These are phyloP conservation scores for Mus pahari DNA, from an alignment of 2,113 vertebrate species.

Conservation along the genomic window DNA sequence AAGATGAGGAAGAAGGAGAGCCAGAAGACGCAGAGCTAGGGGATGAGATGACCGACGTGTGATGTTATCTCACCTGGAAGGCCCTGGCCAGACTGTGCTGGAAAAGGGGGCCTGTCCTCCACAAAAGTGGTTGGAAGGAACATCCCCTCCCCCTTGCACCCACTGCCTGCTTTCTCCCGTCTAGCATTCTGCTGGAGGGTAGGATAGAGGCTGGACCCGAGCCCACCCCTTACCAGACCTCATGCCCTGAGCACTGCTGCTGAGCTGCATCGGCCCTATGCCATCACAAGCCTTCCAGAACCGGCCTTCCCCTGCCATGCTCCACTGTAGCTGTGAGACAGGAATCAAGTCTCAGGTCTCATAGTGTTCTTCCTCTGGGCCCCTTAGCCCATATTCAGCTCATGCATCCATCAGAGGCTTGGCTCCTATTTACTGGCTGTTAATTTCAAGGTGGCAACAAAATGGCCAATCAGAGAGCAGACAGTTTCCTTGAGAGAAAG, in stretches of 20 bases:
- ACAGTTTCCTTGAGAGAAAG: neutral
- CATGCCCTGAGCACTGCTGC: conserved; percentile 68
- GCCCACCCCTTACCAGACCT: neutral
- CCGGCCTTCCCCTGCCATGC: neutral
- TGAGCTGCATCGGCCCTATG: conserved; percentile 30
- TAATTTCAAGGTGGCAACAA: neutral
- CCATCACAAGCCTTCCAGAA: conserved; percentile 47
- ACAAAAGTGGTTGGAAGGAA: conserved; percentile 57
- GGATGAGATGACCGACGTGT: conserved; percentile 99
- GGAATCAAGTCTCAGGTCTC: neutral
- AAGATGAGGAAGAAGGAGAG: conserved; percentile 88
- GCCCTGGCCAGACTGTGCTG: neutral
- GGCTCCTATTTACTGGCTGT: neutral
- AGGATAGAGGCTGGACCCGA: conserved; percentile 53
- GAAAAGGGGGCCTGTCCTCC: conserved; percentile 18
- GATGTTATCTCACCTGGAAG: conserved; percentile 75
- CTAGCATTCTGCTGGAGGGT: conserved; percentile 48
- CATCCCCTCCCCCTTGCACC: neutral
- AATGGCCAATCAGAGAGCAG: neutral
- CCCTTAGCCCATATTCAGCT: neutral
- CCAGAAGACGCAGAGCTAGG: conserved; percentile 95
- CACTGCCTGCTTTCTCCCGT: conserved; percentile 46
- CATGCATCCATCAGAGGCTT: neutral
- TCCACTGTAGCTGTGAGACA: neutral
- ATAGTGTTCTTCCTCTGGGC: neutral